phyloP scores from a whole-genome alignment of 2,113 vertebrate genomes.

The Platichthys flesus region DNA sequence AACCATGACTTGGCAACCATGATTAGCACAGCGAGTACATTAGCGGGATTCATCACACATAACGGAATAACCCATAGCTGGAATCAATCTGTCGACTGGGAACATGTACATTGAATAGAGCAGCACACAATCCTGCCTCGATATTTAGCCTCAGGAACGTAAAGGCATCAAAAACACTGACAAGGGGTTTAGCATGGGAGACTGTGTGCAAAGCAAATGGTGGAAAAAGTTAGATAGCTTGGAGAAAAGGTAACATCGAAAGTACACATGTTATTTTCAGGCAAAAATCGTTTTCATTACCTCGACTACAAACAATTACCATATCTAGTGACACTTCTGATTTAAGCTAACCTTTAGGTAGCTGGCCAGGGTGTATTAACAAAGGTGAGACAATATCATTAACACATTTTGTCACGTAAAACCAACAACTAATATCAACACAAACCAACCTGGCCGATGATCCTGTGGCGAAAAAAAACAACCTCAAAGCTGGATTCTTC shows the following conservation, averaged over 20 bases:
- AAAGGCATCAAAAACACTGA: slow-evolving; percentile 6
- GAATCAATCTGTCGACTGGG: background rate
- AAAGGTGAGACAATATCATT: background rate
- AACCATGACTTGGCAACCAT: slow-evolving; percentile 77
- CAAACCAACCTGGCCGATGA: slow-evolving; percentile 63
- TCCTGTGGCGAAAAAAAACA: slow-evolving; percentile 34
- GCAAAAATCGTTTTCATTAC: background rate
- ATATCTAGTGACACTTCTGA: slow-evolving; percentile 37
- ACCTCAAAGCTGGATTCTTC: slow-evolving; percentile 55
- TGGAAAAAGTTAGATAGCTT: background rate
- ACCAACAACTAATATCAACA: background rate
- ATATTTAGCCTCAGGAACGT: background rate
- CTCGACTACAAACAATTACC: background rate
- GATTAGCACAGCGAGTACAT: slow-evolving; percentile 47
- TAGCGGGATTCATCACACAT: slow-evolving; percentile 6
- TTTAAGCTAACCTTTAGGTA: slow-evolving; percentile 51
- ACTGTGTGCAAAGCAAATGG: background rate
- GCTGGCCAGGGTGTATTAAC: slow-evolving; percentile 4
- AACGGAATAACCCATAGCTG: too few species aligned
- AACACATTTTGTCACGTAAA: background rate
- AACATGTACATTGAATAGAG: background rate
- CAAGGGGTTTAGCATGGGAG: background rate
- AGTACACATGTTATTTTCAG: background rate
- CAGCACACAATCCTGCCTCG: background rate
- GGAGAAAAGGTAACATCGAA: fast-evolving